These are phyloP conservation scores for Eristalinus sepulchralis DNA, from an alignment of 2,888 invertebrate species.

Conservation along the genomic window DNA sequence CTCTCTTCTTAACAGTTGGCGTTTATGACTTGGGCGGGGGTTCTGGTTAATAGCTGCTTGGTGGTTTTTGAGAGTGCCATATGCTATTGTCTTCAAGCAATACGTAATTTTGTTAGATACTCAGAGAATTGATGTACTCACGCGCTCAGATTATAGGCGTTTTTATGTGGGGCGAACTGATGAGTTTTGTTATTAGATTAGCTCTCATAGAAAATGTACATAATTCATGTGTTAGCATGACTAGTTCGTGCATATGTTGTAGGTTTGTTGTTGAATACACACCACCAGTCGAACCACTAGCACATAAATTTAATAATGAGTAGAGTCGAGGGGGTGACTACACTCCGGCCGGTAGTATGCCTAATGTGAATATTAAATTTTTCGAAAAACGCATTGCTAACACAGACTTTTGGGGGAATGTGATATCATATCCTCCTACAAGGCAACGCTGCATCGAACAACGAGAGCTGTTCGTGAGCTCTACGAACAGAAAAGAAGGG, in stretches of 20 bases:
- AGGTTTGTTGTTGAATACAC: not conserved
- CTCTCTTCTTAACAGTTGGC: constrained; percentile 2
- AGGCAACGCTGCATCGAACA: no score
- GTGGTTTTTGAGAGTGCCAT: not conserved
- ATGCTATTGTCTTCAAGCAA: not conserved
- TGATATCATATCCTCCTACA: no score
- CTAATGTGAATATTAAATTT: no score
- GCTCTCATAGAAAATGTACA: not conserved
- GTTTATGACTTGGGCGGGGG: not conserved
- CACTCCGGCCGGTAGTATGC: no score
- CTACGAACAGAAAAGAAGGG: no score
- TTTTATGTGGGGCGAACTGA: not conserved
- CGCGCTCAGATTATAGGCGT: not conserved
- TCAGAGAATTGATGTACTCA: not conserved
- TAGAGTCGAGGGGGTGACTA: no score
- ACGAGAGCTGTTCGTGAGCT: no score
- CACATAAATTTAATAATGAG: no score
- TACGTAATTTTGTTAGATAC: not conserved
- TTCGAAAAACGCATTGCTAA: no score
- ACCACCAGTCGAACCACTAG: not conserved
- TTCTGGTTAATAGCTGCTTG: not conserved
- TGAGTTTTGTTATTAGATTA: not conserved
- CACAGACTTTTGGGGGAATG: no score
- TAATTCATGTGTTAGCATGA: not conserved
- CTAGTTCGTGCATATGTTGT: not conserved